Percentiles rank a stretch among this genome's conserved stretches.
Evolutionary conservation across 2,113 vertebrate genomes (phyloP).

Genomic region (Mesitornis unicolor): DNA sequence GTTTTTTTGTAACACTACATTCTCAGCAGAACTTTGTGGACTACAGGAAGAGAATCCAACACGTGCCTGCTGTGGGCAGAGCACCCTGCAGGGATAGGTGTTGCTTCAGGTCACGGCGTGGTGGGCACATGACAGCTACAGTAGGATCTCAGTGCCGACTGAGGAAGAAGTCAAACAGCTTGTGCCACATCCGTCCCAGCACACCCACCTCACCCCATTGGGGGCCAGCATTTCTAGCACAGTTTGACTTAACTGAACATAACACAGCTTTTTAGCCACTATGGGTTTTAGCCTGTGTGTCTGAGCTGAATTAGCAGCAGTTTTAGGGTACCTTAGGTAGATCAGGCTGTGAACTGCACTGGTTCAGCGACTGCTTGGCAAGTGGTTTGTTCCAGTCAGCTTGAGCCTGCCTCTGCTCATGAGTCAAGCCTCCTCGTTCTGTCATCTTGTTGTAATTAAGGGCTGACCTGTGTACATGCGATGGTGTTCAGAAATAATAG

Average conservation of each 20-base stretch:
- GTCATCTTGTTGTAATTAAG: neutral
- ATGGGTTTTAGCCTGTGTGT: fast-evolving
- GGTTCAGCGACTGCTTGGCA: neutral
- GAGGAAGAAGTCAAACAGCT: neutral
- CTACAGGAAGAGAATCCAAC: neutral
- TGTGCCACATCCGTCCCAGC: neutral
- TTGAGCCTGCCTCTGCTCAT: neutral
- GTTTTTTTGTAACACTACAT: neutral
- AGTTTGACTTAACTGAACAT: neutral
- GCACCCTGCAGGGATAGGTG: fast-evolving
- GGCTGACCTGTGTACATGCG: neutral
- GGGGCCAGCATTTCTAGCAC: neutral
- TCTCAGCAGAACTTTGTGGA: neutral
- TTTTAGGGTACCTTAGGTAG: neutral
- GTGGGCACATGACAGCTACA: neutral
- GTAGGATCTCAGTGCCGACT: neutral
- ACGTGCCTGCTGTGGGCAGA: neutral
- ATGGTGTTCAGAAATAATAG: neutral
- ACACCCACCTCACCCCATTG: neutral
- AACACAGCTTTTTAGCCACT: neutral
- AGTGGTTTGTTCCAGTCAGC: neutral
- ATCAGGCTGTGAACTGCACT: neutral
- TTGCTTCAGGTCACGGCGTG: neutral
- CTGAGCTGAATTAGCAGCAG: neutral
- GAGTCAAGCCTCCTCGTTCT: neutral